Base-by-base conservation (phyloP, 2,888 invertebrate species). In the Macrosiphum euphorbiae region DNA sequence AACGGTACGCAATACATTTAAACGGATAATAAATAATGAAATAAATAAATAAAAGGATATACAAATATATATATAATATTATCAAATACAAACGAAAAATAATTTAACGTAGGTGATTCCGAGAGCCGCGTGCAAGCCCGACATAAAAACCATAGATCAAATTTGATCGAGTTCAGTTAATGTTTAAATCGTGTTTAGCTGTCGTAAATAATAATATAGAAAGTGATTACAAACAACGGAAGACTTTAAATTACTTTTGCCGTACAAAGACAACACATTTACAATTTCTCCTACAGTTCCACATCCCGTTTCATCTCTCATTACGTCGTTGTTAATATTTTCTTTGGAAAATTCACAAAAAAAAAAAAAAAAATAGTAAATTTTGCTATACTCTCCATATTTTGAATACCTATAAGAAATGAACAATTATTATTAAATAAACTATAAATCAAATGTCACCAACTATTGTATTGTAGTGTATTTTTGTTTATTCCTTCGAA, bases 91-190 rank as follows among this genome's bases (percentile, higher is more conserved):
- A 84, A 55, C 28, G 41, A 85, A 84, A 44, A 84, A 91, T 41
- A 91, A 85, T 52, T 91, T 16, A 84, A 84, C 52, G 28, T 78
- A 78, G 35, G 78, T n/a, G 41, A 91, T 91, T 44, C n/a, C 11
- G 11, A 87, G 8, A 88, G 47, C 52, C 52, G 52, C 92, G 92
- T 92, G 92, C 67, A 35, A 35, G 28, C 41, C 41, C 3, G 11
- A 88, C 92, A 88, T 92, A 78, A 92, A 91, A 61, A 20, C 52
- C 20, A 44, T 50, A 28, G 28, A 78, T 88, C 52, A 88, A 92
- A 67, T 87, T 88, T 52, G 78, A 92, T 92, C 88, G 88, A 92
- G 88, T 92, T 88, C n/a, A 28, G 28, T 78, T 88, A 92, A 92
- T 92, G 92, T 88, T 24, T 28, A 78, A 92, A 92, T 92, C 92